Conservation (phyloP, 2,797 vertebrate genomes). For the Leptatherina wallacei region DNA sequence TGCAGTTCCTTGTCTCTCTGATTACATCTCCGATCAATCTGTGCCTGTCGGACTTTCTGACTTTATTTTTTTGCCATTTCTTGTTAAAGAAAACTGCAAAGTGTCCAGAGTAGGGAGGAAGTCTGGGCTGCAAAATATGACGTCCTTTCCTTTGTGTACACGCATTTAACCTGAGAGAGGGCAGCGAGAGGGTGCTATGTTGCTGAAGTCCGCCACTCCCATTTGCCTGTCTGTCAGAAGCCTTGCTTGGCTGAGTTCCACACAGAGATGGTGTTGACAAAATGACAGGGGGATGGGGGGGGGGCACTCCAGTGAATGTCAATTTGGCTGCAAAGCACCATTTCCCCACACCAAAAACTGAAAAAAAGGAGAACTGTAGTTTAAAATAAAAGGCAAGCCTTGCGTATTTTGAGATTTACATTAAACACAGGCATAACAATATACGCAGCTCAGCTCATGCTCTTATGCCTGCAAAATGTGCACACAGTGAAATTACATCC, state of each 20-base stretch:
- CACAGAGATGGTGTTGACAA: constrained; percentile 83
- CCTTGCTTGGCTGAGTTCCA: constrained; percentile 80
- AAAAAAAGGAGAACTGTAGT: constrained; percentile 37
- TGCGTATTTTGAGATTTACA: constrained; percentile 34
- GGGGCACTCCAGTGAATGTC: constrained; percentile 79
- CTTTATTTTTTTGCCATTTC: background rate
- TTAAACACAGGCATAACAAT: constrained; percentile 21
- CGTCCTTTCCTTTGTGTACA: constrained; percentile 29
- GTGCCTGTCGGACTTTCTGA: constrained; percentile 1
- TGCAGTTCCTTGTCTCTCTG: constrained; percentile 52
- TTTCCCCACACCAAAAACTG: constrained; percentile 68
- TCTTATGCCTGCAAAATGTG: background rate
- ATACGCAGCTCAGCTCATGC: background rate
- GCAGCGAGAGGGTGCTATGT: constrained; percentile 74
- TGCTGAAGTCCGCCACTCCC: constrained; percentile 82
- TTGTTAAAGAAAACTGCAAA: constrained; percentile 22
- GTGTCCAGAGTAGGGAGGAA: constrained; percentile 23
- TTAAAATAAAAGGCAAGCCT: constrained; percentile 32
- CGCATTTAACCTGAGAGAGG: constrained; percentile 62
- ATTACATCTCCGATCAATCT: constrained; percentile 64
- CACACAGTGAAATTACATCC: constrained; percentile 7
- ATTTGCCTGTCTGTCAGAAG: constrained; percentile 84
- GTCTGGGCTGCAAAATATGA: constrained; percentile 26
- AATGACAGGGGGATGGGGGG: constrained; percentile 81
- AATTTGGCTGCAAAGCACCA: constrained; percentile 76